Base-by-base conservation (phyloP, 2,888 invertebrate genomes). In the Oxytorus armatus region DNA sequence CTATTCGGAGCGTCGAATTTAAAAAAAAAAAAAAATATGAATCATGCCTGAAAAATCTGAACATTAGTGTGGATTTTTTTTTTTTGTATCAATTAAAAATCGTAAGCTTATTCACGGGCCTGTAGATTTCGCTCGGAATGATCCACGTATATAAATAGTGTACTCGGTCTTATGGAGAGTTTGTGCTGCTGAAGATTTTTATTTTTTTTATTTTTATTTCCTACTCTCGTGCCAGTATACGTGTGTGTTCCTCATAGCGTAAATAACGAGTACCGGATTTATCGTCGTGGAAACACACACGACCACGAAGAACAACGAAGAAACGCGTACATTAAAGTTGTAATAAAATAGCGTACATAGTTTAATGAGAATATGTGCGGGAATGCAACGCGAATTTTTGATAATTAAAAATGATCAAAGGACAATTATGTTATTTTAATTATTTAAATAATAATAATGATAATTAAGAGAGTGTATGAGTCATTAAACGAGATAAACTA, bases 211-310 rank as follows among this genome's bases (percentile, higher is more conserved):
- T n/a, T n/a, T n/a, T n/a, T n/a, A n/a, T n/a, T n/a, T n/a, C n/a
- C n/a, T 10, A 49, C 57, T 49, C 57, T 53, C 29, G 11, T 75
- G 47, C 47, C 47, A 11, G 44, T 42, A 55, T 42, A 44, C 51
- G 18, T 16, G 25, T 16, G 25, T 65, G 53, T 66, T 25, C 68
- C 77, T 69, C 63, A 49, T 51, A 66, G 65, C 65, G 74, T 81
- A 77, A 79, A 79, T 82, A 82, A 79, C 74, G 77, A 80, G 76
- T 75, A 66, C 61, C 69, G 77, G 82, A 83, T 83, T 81, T 82
- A 82, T 82, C 57, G 69, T 53, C 61, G 44, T 21, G 44, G n/a
- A n/a, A n/a, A 47, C 14, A 59, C 53, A 33, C 36, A 29, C 49
- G 23, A 33, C 36, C 18, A 23, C 70, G 61, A 42, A 29, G 23